Evolutionary conservation across 2,113 vertebrate genomes (phyloP), one percentile per base, ranked within the genome.

Genomic region (Tauraco erythrolophus): DNA sequence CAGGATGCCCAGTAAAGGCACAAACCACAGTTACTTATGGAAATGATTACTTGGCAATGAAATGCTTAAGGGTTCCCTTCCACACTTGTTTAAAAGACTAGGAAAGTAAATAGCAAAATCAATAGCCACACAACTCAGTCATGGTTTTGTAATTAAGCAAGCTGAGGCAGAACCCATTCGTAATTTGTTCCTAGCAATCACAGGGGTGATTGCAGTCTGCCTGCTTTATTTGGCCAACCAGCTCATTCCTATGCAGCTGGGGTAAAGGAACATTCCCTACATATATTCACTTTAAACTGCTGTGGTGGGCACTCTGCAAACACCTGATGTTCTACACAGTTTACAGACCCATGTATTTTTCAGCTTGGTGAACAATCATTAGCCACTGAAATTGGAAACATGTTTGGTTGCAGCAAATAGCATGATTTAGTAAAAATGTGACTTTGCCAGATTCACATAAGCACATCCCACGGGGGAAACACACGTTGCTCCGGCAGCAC

Each of bases 181-280:
- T 53, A 69, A 88, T 58, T 75, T 84, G 76, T 39, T 84, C 19
- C 69, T 54, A 84, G 88, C 69, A 90, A 37, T 79, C 81, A 58
- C 17, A 30, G 25, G 25, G 66, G 31, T 74, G 91, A 84, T 62
- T 80, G 66, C 88, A 88, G 53, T 14, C 84, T 77, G 58, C 66
- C 60, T 89, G 66, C 48, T n/a, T 51, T 68, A 46, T 61, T 33
- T 78, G 51, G 64, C 53, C 23, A 6, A 41, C 8, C 75, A 39
- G 68, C 83, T 94, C 90, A 84, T 93, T 93, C 64, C 75, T 33
- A 70, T 83, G 76, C 91, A 66, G 88, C 33, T 45, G 19, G 10
- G 58, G 58, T 30, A 28, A 57, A 46, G 81, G 61, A 68, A 28
- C 39, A 48, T 87, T 94, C 62, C 79, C 65, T 72, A 3, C 48